phyloP scores from a whole-genome alignment of 2,113 vertebrate genomes.

The Limnothrissa miodon region DNA sequence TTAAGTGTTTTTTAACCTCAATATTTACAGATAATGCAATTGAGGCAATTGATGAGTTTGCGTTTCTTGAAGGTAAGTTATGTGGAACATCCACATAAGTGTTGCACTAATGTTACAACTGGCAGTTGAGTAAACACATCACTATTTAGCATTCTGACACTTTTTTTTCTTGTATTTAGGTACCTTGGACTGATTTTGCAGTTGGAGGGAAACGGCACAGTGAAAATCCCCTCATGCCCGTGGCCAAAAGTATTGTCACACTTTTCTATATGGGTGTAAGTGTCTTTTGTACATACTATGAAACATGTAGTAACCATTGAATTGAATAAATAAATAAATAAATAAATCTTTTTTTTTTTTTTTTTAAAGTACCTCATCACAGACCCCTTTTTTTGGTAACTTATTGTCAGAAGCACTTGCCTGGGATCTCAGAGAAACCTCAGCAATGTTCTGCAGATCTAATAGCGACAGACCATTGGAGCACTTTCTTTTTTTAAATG shows the following conservation, averaged over 20 bases:
- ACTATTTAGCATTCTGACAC: not conserved
- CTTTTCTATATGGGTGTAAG: not conserved
- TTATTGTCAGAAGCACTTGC: not conserved
- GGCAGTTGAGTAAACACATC: not conserved
- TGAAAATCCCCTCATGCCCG: not conserved
- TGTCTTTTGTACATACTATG: slow-evolving; percentile 36
- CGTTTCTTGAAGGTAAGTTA: slow-evolving; percentile 89
- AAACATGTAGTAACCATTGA: not conserved
- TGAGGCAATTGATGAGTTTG: slow-evolving; percentile 93
- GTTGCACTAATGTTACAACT: not conserved
- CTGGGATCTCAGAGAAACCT: no score
- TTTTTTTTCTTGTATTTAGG: slow-evolving; percentile 25
- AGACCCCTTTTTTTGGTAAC: not conserved
- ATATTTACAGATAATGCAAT: slow-evolving; percentile 86
- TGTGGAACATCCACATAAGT: not conserved
- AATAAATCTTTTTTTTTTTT: not conserved
- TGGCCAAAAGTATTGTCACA: not conserved
- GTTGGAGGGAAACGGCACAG: not conserved
- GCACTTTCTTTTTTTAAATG: no score
- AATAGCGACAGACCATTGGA: no score
- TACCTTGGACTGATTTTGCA: slow-evolving; percentile 43
- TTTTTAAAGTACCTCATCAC: not conserved
- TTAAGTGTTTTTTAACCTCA: not conserved
- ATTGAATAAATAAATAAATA: not conserved
- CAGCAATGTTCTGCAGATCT: no score